Evolutionary conservation across 92 coral and sea anemone species (phyloP).

Genomic region (Heliopora coerulea): DNA sequence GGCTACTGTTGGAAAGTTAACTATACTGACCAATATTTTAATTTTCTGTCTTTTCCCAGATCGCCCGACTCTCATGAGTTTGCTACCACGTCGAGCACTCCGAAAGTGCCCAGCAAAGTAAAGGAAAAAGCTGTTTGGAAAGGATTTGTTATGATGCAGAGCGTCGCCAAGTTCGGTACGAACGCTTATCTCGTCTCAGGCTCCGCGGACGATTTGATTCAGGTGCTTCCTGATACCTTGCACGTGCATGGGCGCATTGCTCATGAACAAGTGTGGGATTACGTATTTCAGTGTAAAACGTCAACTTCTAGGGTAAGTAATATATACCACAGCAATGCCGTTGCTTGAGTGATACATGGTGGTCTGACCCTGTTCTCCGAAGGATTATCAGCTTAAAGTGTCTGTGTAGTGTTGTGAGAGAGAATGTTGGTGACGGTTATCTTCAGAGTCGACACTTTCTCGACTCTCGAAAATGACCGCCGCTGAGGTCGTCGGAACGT

Average conservation of each 20-base stretch:
- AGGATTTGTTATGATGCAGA: constrained; percentile 98
- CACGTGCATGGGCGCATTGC: constrained; percentile 94
- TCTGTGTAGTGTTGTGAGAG: no score
- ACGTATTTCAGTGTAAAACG: constrained; percentile 75
- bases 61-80: constrained; percentile 80
- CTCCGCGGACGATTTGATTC: constrained; percentile 81
- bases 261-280: constrained; percentile 94
- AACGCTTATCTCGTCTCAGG: constrained; percentile 92
- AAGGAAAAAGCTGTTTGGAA: constrained; percentile 87
- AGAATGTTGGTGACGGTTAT: no score
- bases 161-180: constrained; percentile 90
- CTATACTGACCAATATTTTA: no score
- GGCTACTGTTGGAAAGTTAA: no score
- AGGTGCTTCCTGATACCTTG: constrained; percentile 85
- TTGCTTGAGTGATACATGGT: no score
- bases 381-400: no score
- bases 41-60: no score
- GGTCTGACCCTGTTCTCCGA: no score
- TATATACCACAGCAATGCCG: no score
- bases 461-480: no score
- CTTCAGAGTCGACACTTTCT: no score
- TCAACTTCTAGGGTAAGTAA: constrained; percentile 87
- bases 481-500: no score
- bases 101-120: constrained; percentile 59
- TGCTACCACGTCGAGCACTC: constrained; percentile 56